Evolutionary conservation across 2,113 vertebrate species (phyloP).

Genomic region (Riparia riparia): DNA sequence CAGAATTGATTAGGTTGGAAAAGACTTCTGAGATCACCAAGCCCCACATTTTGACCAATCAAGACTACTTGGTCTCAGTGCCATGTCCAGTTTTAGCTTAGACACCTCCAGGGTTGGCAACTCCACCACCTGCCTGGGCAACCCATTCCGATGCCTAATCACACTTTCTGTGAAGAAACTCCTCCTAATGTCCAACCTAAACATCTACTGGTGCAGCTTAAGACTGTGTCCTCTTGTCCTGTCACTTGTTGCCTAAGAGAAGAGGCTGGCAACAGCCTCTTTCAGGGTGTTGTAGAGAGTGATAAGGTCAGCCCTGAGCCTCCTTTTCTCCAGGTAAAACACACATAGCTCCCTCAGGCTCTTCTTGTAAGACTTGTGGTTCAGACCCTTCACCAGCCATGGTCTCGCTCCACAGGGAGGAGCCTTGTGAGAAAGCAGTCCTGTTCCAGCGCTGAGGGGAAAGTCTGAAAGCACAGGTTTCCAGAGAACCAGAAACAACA

Average conservation of each 20-base stretch:
- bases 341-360: background rate
- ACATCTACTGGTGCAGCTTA: background rate
- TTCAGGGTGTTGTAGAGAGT: background rate
- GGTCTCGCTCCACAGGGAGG: rapidly evolving
- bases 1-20: background rate
- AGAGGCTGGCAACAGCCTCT: no score
- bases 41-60: no score
- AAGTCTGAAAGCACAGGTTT: background rate
- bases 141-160: background rate
- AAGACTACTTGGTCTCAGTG: background rate
- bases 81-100: background rate
- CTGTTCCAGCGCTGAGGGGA: background rate
- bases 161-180: background rate
- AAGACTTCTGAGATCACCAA: background rate
- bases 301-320: no score
- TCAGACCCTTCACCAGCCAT: background rate
- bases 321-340: background rate
- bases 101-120: background rate
- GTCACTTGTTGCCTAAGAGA: background rate
- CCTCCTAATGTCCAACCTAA: background rate
- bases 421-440: background rate
- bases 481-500: no score
- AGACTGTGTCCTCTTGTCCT: background rate
- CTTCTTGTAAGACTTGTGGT: background rate
- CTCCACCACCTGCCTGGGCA: background rate